Evolutionary conservation across 2,888 invertebrate genomes (phyloP), one percentile per base, ranked within the genome.

Genomic region (Drosophila testacea): DNA sequence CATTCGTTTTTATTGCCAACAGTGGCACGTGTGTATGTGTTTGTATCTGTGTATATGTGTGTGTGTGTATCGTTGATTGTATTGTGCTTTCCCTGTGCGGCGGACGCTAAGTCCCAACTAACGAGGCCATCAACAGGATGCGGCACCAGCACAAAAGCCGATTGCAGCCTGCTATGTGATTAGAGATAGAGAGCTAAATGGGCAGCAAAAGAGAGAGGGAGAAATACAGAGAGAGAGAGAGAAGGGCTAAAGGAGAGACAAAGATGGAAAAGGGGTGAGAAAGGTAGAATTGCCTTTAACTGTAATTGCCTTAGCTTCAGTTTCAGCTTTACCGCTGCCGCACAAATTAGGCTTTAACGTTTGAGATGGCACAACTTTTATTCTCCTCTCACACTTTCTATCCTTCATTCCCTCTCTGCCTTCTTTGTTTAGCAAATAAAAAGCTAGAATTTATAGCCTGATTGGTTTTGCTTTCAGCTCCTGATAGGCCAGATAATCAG

Each of bases 51-150:
- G 59, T 70, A 48, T 70, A 48, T 69, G 55, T 38, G 62, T 69
- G 47, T 52, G 55, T 56, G 38, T 55, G 30, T 74, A 41, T 11
- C 32, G 72, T 88, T 83, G 87, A 83, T 78, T 88, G 83, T 86
- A 78, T 78, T 80, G 83, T 67, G 75, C 73, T 55, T 65, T 48
- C 67, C 61, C 77, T 56, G 66, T 65, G 67, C 67, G 59, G 28
- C 55, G 65, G 65, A 73, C 69, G 77, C 66, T 83, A 88, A 86
- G 88, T 85, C 83, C 55, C 72, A 87, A 68, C 86, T 87, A 87
- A 86, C 89, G 86, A 84, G 85, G 88, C 85, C 85, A 87, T 87
- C 88, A 84, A 76, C 88, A 75, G 84, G 84, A 84, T 86, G 79
- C 83, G 77, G 66, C 68, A 76, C 73, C 67, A 69, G 79, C 76